Conservation (phyloP, 2,113 vertebrate genomes). For the Paramisgurnus dabryanus region DNA sequence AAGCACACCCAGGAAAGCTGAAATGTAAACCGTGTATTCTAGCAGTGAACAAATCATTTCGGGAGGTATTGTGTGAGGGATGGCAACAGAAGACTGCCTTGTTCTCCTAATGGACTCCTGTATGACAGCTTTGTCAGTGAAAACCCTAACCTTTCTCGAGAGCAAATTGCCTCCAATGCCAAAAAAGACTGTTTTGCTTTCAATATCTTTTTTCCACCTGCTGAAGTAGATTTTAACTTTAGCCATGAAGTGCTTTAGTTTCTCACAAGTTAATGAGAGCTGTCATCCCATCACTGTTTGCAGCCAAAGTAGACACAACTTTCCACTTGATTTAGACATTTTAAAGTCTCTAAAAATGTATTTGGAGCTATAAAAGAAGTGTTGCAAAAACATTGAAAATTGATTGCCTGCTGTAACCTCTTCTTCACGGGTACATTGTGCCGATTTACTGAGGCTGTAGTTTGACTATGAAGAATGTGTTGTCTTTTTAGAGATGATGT, state of each 20-base stretch:
- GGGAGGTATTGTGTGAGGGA: background rate
- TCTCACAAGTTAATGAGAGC: slow-evolving; percentile 31
- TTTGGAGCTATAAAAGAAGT: slow-evolving; percentile 1
- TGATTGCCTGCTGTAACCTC: background rate
- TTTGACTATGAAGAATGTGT: background rate
- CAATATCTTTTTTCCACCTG: slow-evolving; percentile 14
- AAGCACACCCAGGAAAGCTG: background rate
- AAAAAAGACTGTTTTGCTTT: slow-evolving; percentile 23
- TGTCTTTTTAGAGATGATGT: background rate
- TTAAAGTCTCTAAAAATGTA: background rate
- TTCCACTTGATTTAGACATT: slow-evolving; percentile 21
- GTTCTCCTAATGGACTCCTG: slow-evolving; percentile 7
- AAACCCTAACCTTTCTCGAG: slow-evolving; percentile 54
- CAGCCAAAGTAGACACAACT: background rate
- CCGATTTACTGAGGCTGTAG: background rate
- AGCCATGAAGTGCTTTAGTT: slow-evolving; percentile 18
- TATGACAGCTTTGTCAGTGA: slow-evolving; percentile 7
- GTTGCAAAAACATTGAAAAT: slow-evolving; percentile 22
- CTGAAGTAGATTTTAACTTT: slow-evolving; percentile 30
- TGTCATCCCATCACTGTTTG: background rate
- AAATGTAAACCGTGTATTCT: background rate
- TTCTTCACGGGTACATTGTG: background rate
- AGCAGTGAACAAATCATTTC: background rate
- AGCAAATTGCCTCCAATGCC: slow-evolving; percentile 38
- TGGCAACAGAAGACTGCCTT: background rate